Evolutionary conservation across 2,888 invertebrate species (phyloP), one percentile per base, ranked within the genome.

Genomic region (Brachypalpus laphriformis): DNA sequence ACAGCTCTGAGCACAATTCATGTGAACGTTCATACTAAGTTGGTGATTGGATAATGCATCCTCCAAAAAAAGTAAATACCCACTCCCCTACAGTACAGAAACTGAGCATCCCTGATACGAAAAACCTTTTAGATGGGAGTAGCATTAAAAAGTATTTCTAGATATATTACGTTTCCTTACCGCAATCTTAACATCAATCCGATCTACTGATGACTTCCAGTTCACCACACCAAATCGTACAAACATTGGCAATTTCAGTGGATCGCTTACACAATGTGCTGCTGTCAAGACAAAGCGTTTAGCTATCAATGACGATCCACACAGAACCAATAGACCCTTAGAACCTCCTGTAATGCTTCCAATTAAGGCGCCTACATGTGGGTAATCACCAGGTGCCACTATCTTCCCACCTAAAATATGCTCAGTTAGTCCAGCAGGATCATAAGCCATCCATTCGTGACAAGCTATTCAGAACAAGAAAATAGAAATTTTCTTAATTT

Each of bases 331-430:
- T 3, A 54, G 25, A 1, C 31, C 37, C 11, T 6, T 8, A 31
- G 9, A 4, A 8, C 56, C 81, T 14, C 40, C 49, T 22, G 18
- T 61, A 11, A 20, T 25, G 0, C 34, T 31, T 20, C 11, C 4
- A 2, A 87, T 71, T 3, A 87, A 42, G 14, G 75, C 88, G 11
- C 63, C 88, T 78, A 88, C 82, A 20, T 88, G 88, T 0, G 88
- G 88, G 57, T 72, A 88, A 42, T 87, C 87, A 6, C 88, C 88
- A 1, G 70, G 28, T 0, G 16, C 28, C 0, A 87, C 75, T 51
- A 66, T 63, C 11, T 57, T 16, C 0, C 88, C 88, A 34, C 82
- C 86, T 3, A 87, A 20, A n/a, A 88, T 88, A 18, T 88, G 87
- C 0, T 77, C 34, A 7, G 66, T 25, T 1, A 63, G 57, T 11